Percentiles rank a stretch among this genome's conserved stretches.
These are phyloP conservation scores for Drosophila watanabei DNA, from an alignment of 1,140 invertebrate genomes.

Conservation along the genomic window DNA sequence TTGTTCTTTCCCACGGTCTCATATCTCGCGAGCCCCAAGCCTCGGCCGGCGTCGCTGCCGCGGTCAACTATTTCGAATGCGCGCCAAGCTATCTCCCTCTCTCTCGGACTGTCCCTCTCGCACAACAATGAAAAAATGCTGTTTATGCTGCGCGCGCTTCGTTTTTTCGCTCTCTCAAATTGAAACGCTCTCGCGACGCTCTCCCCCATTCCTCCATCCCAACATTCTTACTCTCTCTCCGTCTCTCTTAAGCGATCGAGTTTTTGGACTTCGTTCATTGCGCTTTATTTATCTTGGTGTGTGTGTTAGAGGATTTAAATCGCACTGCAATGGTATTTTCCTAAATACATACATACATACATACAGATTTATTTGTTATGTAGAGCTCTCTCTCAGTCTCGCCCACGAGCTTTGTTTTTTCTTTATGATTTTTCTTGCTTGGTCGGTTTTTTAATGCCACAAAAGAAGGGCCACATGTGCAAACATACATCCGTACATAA, in stretches of 20 bases:
- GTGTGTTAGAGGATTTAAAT: slow-evolving; percentile 78
- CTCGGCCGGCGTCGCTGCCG: slow-evolving; percentile 22
- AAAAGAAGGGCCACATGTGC: slow-evolving; percentile 73
- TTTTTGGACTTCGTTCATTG: slow-evolving; percentile 78
- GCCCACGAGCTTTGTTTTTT: slow-evolving; percentile 61
- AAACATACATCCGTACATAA: slow-evolving; percentile 11
- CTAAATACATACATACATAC: not conserved
- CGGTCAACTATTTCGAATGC: slow-evolving; percentile 76
- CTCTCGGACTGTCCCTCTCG: slow-evolving; percentile 11
- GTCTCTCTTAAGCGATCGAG: slow-evolving; percentile 57
- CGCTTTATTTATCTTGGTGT: slow-evolving; percentile 71
- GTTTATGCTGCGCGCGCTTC: slow-evolving; percentile 64
- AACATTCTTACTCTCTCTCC: not conserved
- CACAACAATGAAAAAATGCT: slow-evolving; percentile 72
- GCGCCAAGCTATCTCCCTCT: slow-evolving; percentile 59
- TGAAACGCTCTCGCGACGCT: slow-evolving; percentile 23
- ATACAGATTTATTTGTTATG: slow-evolving; percentile 11
- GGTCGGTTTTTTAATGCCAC: slow-evolving; percentile 70
- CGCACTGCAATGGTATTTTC: slow-evolving; percentile 58
- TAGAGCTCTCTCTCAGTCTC: slow-evolving; percentile 44
- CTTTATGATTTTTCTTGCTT: slow-evolving; percentile 74
- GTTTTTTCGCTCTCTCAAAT: slow-evolving; percentile 33
- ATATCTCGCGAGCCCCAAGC: slow-evolving; percentile 77
- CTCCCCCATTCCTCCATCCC: slow-evolving; percentile 16
- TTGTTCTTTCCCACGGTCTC: slow-evolving; percentile 86